phyloP scores from a whole-genome alignment of 2,113 vertebrate genomes.

The Mobula birostris region DNA sequence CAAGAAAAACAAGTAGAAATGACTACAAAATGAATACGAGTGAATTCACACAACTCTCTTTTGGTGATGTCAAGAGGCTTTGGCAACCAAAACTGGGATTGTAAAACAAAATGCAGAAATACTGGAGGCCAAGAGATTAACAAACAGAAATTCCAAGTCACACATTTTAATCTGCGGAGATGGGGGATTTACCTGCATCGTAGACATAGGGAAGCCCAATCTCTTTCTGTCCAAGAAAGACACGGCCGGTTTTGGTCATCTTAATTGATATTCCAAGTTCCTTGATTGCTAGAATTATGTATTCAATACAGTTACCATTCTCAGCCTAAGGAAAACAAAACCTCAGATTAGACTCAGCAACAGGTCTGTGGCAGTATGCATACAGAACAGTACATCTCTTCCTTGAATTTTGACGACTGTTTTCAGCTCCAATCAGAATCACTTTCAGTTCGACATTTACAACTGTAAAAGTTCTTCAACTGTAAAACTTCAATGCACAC shows the following conservation, averaged over 20 bases:
- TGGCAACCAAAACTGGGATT: not conserved
- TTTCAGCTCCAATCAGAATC: not conserved
- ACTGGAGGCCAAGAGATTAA: not conserved
- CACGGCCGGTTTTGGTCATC: not conserved
- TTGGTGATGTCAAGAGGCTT: not conserved
- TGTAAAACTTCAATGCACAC: too few species aligned
- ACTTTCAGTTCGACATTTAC: not conserved
- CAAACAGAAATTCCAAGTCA: not conserved
- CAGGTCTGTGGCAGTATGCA: not conserved
- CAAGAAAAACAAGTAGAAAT: not conserved
- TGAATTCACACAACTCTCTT: not conserved
- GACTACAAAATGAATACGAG: too few species aligned
- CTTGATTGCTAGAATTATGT: not conserved
- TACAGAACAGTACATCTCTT: too few species aligned
- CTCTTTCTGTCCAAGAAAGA: not conserved
- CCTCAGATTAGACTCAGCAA: not conserved
- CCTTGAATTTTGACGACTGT: not conserved
- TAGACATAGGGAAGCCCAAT: constrained; percentile 4
- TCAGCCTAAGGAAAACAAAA: not conserved
- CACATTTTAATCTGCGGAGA: not conserved
- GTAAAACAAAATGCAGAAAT: not conserved
- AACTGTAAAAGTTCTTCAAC: not conserved
- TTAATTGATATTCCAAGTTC: not conserved
- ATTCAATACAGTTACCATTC: constrained; percentile 16
- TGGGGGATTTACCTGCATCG: not conserved